These are phyloP conservation scores for Elanus axillaris DNA, from an alignment of 2,113 vertebrate species.

Conservation along the genomic window DNA sequence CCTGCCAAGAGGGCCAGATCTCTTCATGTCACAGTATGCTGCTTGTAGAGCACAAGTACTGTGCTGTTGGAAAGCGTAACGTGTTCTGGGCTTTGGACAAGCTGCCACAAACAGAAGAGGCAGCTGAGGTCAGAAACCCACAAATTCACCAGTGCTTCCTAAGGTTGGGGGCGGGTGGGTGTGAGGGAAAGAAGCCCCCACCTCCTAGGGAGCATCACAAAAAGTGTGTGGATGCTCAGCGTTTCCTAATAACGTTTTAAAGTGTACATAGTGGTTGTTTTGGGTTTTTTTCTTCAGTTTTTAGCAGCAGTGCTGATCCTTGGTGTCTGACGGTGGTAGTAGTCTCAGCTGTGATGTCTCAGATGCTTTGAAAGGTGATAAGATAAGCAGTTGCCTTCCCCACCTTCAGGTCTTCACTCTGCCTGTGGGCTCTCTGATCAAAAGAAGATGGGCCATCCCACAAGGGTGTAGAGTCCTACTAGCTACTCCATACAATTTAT, in stretches of 20 bases:
- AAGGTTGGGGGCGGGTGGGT: background rate
- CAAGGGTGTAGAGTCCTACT: accelerated
- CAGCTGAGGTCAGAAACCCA: background rate
- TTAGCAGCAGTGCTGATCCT: background rate
- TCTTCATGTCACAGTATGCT: background rate
- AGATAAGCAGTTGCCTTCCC: background rate
- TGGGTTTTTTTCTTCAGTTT: background rate
- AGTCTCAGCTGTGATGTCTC: background rate
- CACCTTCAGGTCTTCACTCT: background rate
- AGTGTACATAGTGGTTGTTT: background rate
- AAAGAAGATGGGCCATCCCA: background rate
- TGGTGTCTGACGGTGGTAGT: background rate
- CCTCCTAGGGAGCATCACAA: background rate
- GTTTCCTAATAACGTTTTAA: accelerated
- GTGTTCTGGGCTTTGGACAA: background rate
- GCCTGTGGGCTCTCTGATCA: background rate
- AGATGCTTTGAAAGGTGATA: background rate
- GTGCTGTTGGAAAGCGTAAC: background rate
- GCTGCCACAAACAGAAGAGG: background rate
- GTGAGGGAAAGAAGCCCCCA: background rate
- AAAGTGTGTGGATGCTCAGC: accelerated
- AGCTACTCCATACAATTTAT: accelerated
- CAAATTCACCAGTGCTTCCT: background rate
- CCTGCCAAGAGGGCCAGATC: background rate
- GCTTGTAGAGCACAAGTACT: background rate